Base-by-base conservation (phyloP, 1,140 invertebrate species). In the Drosophila murphyi region DNA sequence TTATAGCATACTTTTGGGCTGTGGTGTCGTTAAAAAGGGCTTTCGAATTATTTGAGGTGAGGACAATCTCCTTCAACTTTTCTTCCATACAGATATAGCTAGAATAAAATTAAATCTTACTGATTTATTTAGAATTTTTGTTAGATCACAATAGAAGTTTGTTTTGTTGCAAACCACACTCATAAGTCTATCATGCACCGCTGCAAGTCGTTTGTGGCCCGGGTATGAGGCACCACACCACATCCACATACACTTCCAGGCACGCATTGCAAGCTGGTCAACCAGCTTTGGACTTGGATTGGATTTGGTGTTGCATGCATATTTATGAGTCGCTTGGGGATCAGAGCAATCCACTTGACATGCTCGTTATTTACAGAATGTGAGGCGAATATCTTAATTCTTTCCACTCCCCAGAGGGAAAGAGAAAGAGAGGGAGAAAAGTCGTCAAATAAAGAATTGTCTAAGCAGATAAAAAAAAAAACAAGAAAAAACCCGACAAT, bases 281-380 rank as follows among this genome's bases (percentile, higher is more conserved):
- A 75, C 67, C 72, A 71, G 72, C 57, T 75, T 34, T 71, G 67
- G 35, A 71, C 7, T 41, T 10, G 20, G 20, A 20, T 20, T 20
- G 20, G 56, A 69, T 75, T 75, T 75, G 52, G 59, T 71, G 56
- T 39, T 51, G 57, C 59, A 75, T 75, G 72, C 72, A 75, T 75
- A 75, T 75, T 75, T 71, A 75, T 75, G 59, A 75, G 72, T 57
- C 72, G 72, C 72, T 75, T 75, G 72, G 72, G 72, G 72, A 75
- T 75, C 72, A 71, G 68, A 71, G 59, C 59, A 63, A 52, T 71
- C 48, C 47, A 32, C 57, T 52, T 63, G 72, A 71, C 67, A 75
- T 75, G 67, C 59, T 41, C 67, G 43, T 51, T 63, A 75, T 71
- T 71, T 71, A 52, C 52, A 56, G 54, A 47, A 75, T 63, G 67